Evolutionary conservation across 37 sponge, comb jelly and placozoan genomes (phyloP), one percentile per base, ranked within the genome.

Genomic region (Aphrocallistes beatrix): DNA sequence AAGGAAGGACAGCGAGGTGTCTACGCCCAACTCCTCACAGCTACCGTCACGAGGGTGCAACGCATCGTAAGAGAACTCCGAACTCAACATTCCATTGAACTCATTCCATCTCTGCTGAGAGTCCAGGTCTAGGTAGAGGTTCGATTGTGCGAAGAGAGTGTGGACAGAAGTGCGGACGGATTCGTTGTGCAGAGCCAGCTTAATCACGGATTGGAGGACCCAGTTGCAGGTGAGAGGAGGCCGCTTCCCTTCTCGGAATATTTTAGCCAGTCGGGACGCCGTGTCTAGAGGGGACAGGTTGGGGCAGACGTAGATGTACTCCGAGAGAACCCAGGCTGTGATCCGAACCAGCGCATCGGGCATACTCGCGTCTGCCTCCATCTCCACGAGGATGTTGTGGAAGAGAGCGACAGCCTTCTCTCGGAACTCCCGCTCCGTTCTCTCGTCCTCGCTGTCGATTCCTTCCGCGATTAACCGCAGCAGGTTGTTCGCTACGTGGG

Each of bases 381-480:
- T 6, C 75, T 60, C 75, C 3, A 60, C n/a, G n/a, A 60, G 75
- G n/a, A 60, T 60, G 75, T 60, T 60, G n/a, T 30, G 10, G n/a
- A 60, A 60, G 3, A 60, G 10, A 60, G 75, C 34, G 34, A 60
- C 75, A 32, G 75, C 75, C n/a, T 60, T 21, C 32, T 25, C n/a
- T 32, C 75, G 8, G 34, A 60, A 60, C n/a, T 60, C 75, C 75
- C n/a, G 10, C n/a, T 60, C 75, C 6, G 3, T 30, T 25, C 75
- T 60, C 8, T 21, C 75, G 75, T 60, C 21, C 3, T 30, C 75
- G n/a, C 75, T 60, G 75, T 60, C 75, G 34, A 13, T 60, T 60
- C 95, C 95, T 84, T 95, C 95, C 0, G 95, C 95, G 13, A 95
- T 91, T 36, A 95, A 83, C 36, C 95, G 82, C 93, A 95, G 89